These are phyloP conservation scores for Cryptocephalus primarius DNA, from an alignment of 2,888 invertebrate genomes.

Conservation along the genomic window DNA sequence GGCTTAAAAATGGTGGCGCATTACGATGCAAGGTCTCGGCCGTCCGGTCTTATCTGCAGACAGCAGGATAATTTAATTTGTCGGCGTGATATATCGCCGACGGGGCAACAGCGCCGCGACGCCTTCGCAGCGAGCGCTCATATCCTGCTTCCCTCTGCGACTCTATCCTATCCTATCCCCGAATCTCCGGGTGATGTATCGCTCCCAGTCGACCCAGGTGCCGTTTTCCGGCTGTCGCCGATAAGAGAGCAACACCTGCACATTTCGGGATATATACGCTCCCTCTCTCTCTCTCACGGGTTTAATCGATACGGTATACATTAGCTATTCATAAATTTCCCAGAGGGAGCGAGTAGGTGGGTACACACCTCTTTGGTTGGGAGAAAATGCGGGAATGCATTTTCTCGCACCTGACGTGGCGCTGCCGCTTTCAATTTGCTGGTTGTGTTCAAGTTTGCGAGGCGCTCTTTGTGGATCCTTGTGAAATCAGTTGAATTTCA, in stretches of 20 bases:
- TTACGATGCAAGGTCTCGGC: constrained; percentile 10
- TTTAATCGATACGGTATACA: constrained; percentile 24
- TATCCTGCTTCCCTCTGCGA: constrained; percentile 31
- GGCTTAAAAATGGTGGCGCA: constrained; percentile 4
- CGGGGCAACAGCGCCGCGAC: constrained; percentile 13
- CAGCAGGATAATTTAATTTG: constrained; percentile 49
- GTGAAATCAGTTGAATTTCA: no score
- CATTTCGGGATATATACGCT: constrained; percentile 3
- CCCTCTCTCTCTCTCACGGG: constrained; percentile 1
- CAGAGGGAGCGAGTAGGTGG: not conserved
- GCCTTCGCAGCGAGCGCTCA: constrained; percentile 25
- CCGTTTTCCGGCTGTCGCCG: constrained; percentile 16
- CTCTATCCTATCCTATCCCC: constrained; percentile 30
- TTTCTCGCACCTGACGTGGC: no score
- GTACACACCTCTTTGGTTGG: no score
- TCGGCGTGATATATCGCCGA: constrained; percentile 44
- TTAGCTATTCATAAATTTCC: constrained; percentile 31
- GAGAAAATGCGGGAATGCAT: no score
- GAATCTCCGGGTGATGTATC: constrained; percentile 35
- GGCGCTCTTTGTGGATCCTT: no score
- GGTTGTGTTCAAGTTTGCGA: no score
- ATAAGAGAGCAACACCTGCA: constrained; percentile 20
- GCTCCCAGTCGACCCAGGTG: constrained; percentile 32
- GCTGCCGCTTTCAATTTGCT: no score
- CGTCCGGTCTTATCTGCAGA: constrained; percentile 40